Evolutionary conservation across 2,797 vertebrate species (phyloP), one percentile per base, ranked within the genome.

Genomic region (Enteromius viviparus): DNA sequence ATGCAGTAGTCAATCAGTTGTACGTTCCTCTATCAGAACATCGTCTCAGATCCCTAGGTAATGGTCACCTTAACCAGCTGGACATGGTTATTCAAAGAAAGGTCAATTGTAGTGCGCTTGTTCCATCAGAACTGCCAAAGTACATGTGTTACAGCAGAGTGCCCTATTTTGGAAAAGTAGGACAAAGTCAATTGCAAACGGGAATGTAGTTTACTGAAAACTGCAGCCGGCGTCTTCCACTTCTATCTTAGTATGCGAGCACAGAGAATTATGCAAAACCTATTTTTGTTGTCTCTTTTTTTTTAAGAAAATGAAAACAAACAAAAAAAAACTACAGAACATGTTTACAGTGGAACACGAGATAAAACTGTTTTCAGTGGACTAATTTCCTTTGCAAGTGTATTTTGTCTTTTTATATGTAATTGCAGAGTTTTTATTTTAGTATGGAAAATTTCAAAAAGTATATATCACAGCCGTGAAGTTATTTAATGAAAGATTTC

Each of bases 391-490:
- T 89, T 95, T 95, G 94, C 96, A 95, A 96, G 93, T 95, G 93
- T 94, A 96, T 96, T 96, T 96, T 96, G 95, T 96, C 94, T 95
- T 97, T 98, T 97, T 97, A 94, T 97, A 97, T 94, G 91, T 93
- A 96, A 97, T 96, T 96, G 96, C 96, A 97, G 95, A 98, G 96
- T 94, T 98, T 98, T 98, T 99, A 98, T 98, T 99, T 99, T 98
- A 95, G 95, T 97, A 97, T 95, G 95, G 95, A 96, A 89, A 94
- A 94, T 95, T 88, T 81, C 78, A 90, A 90, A 89, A 92, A 93
- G 94, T 96, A 96, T 96, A 95, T 93, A 95, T 96, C 95, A 94
- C 94, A 95, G 94, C 94, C 90, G 92, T 95, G 94, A 95, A 95
- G 94, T 96, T 97, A 97, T 96, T 97, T 97, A 94, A 96, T 93